Evolutionary conservation across 1,140 invertebrate species (phyloP).

Genomic region (Nomia melanderi): DNA sequence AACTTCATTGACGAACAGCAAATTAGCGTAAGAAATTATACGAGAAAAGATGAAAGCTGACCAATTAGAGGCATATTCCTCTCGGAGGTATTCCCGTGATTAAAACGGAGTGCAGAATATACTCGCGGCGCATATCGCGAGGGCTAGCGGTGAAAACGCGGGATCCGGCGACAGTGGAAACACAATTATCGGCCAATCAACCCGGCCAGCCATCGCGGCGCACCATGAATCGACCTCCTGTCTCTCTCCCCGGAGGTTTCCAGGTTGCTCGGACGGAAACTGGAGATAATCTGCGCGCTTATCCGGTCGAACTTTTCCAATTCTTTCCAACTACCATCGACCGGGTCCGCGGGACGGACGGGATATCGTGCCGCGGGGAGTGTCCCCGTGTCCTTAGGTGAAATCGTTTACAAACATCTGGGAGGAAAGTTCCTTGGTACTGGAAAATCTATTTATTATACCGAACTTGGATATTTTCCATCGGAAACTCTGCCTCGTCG

Average conservation of each 20-base stretch:
- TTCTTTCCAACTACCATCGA: not conserved
- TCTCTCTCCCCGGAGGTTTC: constrained; percentile 6
- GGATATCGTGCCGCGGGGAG: not conserved
- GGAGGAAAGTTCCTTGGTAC: not conserved
- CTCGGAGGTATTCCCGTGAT: too few relatives aligned
- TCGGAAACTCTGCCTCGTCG: not conserved
- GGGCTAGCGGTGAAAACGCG: constrained; percentile 16
- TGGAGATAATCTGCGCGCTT: constrained; percentile 20
- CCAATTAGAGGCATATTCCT: too few relatives aligned
- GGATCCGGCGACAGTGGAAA: constrained; percentile 53
- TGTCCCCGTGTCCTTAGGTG: not conserved
- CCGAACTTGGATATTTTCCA: not conserved
- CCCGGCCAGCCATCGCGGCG: constrained; percentile 20
- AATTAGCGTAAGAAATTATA: too few relatives aligned
- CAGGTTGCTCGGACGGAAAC: constrained; percentile 10
- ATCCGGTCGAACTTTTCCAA: constrained; percentile 30
- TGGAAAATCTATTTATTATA: not conserved
- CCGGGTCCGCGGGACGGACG: not conserved
- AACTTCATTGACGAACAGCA: too few relatives aligned
- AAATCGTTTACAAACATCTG: constrained; percentile 1
- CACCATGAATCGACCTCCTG: constrained; percentile 27
- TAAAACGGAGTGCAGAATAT: too few relatives aligned
- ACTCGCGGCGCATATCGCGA: too few relatives aligned
- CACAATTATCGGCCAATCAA: constrained; percentile 69
- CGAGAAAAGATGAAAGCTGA: too few relatives aligned